Evolutionary conservation across 2,797 vertebrate species (phyloP), one percentile per base, ranked within the genome.

Genomic region (Eutrigla gurnardus): DNA sequence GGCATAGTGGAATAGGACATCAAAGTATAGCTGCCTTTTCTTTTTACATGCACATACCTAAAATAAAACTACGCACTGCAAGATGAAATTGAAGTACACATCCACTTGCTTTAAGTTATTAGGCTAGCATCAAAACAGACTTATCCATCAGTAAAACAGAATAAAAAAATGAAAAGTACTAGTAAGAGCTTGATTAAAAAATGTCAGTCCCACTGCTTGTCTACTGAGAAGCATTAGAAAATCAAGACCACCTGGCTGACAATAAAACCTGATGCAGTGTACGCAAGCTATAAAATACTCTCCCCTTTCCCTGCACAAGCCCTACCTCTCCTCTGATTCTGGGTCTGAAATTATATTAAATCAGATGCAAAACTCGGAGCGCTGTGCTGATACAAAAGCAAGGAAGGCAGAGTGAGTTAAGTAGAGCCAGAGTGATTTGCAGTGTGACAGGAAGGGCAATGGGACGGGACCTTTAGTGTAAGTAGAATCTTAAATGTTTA

Each of bases 341-440:
- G 52, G 8, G 3, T 65, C 54, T 86, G 80, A 77, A 55, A 53
- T 57, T 49, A 84, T 80, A 83, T 86, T 85, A 82, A 90, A 89
- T 89, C 80, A 82, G 84, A 78, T n/a, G n/a, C 75, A 64, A 81
- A 91, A 90, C 76, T 86, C 77, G 85, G 87, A 91, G 65, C 42
- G 33, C 80, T 83, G 74, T 7, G 65, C 69, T 50, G 60, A 75
- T 76, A 73, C 67, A 76, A 84, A 77, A 58, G 69, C 54, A 75
- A 67, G 52, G 40, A 72, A 67, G 75, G 53, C 49, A 49, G 62
- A 75, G 70, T 58, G 54, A 61, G 37, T n/a, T 40, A 73, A 75
- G 63, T 10, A 6, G 39, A 18, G 18, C 18, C 12, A 8, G 25
- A 42, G 54, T 83, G 81, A 89, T 92, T 80, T 86, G 66, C 55